Evolutionary conservation across 2,888 invertebrate genomes (phyloP), one percentile per base, ranked within the genome.

Genomic region (Noctua janthina): DNA sequence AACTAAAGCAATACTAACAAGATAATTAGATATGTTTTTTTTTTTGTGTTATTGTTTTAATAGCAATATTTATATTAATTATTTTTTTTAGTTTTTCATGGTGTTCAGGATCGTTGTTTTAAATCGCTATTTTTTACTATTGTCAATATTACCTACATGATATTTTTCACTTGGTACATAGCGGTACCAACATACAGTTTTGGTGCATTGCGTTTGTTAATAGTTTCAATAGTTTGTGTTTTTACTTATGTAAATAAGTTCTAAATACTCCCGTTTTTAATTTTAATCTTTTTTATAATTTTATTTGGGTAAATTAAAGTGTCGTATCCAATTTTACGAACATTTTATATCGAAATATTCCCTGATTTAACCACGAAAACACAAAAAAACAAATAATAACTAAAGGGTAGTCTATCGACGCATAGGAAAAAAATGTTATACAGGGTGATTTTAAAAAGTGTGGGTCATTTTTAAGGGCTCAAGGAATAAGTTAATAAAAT

Each of bases 161-260:
- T 59, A 64, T 54, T 74, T 10, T 70, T 11, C 7, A 46, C 23
- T 46, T 46, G 66, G 59, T 70, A 64, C 15, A 49, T 81, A 85
- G 51, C 35, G 43, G 85, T 74, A 82, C 81, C 64, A 85, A 64
- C 39, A 85, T 69, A 69, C 67, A 39, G 64, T 17, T 70, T 82
- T 83, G 78, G 72, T 83, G 87, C 87, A 84, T 75, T 84, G 84
- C 87, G 84, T 84, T 84, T 71, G 74, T 51, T n/a, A 67, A 43
- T 56, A 56, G 54, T 66, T 85, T 29, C 17, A 75, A 72, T 64
- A 23, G 29, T 29, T 35, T 56, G 1, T 29, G 7, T 29, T 29
- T 29, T 74, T 49, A 70, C 46, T 46, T 46, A 43, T 39, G 2
- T n/a, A 59, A 23, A 17, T 66, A 71, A 76, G 46, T 39, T 70